Base-by-base conservation (phyloP, 2,888 invertebrate genomes). In the Epistrophe eligans region DNA sequence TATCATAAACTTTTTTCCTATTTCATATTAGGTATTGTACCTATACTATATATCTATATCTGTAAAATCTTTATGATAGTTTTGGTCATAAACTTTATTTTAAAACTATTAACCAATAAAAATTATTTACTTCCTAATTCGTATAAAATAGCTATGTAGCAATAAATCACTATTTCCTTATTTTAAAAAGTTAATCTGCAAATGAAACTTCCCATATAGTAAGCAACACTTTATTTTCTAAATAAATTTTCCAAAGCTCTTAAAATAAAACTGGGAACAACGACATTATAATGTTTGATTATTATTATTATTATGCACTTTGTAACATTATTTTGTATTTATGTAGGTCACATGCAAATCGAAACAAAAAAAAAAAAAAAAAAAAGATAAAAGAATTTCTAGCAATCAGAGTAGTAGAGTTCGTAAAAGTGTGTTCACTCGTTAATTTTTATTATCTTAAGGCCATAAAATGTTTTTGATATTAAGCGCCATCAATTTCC, bases 281-380 rank as follows among this genome's bases (percentile, higher is more conserved):
- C 32, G n/a, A 57, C n/a, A 48, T n/a, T n/a, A 10, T n/a, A 57
- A 17, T 35, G 57, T 32, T 57, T 57, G 32, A 32, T 32, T 32
- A 48, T 17, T 32, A 32, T 17, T 32, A 32, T 32, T 32, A 28
- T n/a, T 4, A 32, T 57, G 57, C 57, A 57, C 35, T 57, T 57
- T 57, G 57, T 10, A 11, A 17, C 5, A 32, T 32, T 4, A 32
- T n/a, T n/a, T n/a, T 32, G 32, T 35, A 35, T 35, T 8, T 35
- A 58, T 58, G 38, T 58, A 38, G 58, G 38, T 38, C 58, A 58
- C 17, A 58, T 58, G 17, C 58, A 58, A 58, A 58, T 35, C 6
- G 7, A 35, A 35, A 57, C 4, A 35, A 35, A 57, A 35, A 28
- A 7, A 58, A 57, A 5, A 35, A 58, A 58, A 58, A 8, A n/a